Percentiles rank a stretch among this genome's conserved stretches.
Conservation (phyloP, 2,113 vertebrate species). For the Periophthalmus modestus region DNA sequence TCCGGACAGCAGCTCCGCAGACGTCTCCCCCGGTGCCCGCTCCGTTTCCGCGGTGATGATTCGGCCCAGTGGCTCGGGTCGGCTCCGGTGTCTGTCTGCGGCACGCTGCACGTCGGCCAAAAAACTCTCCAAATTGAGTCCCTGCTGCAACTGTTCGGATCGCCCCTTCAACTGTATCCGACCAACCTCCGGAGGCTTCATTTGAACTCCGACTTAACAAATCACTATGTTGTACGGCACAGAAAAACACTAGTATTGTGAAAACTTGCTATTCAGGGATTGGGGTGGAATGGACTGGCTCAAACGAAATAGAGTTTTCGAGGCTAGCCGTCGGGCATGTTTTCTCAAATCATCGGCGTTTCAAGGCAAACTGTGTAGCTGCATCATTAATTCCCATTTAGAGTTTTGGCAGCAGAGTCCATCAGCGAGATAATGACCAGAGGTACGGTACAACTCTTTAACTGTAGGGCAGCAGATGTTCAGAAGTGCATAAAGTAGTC, state of each 20-base stretch:
- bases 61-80: constrained; percentile 15
- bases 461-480: neutral
- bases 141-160: constrained; percentile 23
- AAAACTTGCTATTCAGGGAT: neutral
- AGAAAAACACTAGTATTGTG: neutral
- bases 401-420: neutral
- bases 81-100: constrained; percentile 4
- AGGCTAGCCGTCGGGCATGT: neutral
- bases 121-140: constrained; percentile 35
- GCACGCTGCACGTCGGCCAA: constrained; percentile 1
- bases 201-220: constrained; percentile 16
- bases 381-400: neutral
- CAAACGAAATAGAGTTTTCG: neutral
- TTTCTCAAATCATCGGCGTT: neutral
- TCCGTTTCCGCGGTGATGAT: constrained; percentile 15
- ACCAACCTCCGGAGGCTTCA: constrained; percentile 29
- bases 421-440: neutral
- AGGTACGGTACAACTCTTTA: neutral
- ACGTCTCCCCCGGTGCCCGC: neutral
- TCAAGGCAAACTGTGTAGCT: neutral
- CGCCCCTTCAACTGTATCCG: constrained; percentile 11
- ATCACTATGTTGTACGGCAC: neutral
- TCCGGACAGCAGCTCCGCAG: neutral
- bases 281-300: neutral
- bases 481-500: too few relatives aligned